Evolutionary conservation across 2,113 vertebrate species (phyloP).

Genomic region (Triplophysa siluroides): DNA sequence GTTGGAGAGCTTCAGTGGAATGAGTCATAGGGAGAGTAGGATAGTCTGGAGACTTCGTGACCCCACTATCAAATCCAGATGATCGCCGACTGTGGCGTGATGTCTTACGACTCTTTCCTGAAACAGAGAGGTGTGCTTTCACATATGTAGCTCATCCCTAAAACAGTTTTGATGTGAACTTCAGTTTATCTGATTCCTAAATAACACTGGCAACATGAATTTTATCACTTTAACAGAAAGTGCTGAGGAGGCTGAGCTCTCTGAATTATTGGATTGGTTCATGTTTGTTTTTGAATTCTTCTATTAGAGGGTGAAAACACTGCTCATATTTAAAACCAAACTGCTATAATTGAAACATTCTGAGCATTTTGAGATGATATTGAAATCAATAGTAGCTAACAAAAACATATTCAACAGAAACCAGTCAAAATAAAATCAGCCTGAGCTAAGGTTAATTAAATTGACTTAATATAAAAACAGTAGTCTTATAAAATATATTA

Average conservation of each 20-base stretch:
- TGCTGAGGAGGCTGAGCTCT: background rate
- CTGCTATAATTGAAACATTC: background rate
- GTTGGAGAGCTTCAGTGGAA: slow-evolving; percentile 75
- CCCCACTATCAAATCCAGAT: slow-evolving; percentile 69
- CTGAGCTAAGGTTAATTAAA: too few relatives aligned
- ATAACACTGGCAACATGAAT: background rate
- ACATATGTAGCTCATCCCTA: background rate
- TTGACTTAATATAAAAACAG: too few relatives aligned
- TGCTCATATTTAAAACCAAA: background rate
- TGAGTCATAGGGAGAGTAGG: slow-evolving; percentile 81
- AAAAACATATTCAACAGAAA: too few relatives aligned
- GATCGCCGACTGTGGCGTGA: slow-evolving; percentile 74
- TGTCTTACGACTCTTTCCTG: slow-evolving; percentile 86
- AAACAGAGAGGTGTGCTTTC: slow-evolving; percentile 62
- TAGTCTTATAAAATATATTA: too few relatives aligned
- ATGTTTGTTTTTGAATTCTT: background rate
- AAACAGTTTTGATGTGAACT: background rate
- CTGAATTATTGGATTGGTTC: background rate
- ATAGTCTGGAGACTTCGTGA: slow-evolving; percentile 78
- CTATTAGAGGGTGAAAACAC: background rate
- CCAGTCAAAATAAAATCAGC: too few relatives aligned
- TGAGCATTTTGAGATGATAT: background rate
- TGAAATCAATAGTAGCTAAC: too few relatives aligned
- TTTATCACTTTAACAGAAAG: background rate
- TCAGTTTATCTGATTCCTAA: background rate